Evolutionary conservation across 2,888 invertebrate genomes (phyloP), one percentile per base, ranked within the genome.

Genomic region (Drosophila rellima): DNA sequence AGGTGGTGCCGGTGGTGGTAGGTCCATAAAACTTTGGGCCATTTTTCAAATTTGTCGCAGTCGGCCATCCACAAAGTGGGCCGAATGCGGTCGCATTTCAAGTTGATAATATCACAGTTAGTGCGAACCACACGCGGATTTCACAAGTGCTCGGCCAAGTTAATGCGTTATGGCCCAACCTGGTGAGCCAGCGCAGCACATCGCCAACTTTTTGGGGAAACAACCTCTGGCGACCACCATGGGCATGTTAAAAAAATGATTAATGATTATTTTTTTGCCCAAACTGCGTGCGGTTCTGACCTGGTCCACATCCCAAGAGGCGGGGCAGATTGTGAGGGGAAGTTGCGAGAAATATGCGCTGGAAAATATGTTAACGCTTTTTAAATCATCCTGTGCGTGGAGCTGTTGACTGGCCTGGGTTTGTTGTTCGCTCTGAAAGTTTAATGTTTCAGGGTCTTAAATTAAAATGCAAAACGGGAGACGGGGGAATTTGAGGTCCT

Each of bases 1-100:
- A 2, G 7, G 13, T 18, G 47, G 17, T 57, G 5, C 18, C 7
- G 26, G 13, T 17, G 31, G 50, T 29, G 10, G 47, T 45, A 52
- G 48, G 70, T 59, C 63, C 79, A 80, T 89, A 85, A 85, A 85
- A 85, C 63, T 85, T 85, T 78, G 67, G 44, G 85, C 88, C 88
- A 85, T 85, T 85, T 89, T 89, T 85, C 85, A 85, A 85, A 89
- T 85, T 89, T 85, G 85, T 89, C 88, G 86, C 85, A 82, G 75
- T 75, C 65, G 80, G 48, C 52, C 62, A 44, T 47, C 51, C 78
- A 48, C 73, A 66, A 11, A 31, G 60, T 65, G 54, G 55, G 65
- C 11, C 64, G 63, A 63, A 51, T 75, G 77, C 50, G 79, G 75
- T 74, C 73, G 79, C 74, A 81, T 74, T 76, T 86, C 77, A 82